Evolutionary conservation across 1,140 invertebrate species (phyloP), one percentile per base, ranked within the genome.

Genomic region (Caenorhabditis remanei): DNA sequence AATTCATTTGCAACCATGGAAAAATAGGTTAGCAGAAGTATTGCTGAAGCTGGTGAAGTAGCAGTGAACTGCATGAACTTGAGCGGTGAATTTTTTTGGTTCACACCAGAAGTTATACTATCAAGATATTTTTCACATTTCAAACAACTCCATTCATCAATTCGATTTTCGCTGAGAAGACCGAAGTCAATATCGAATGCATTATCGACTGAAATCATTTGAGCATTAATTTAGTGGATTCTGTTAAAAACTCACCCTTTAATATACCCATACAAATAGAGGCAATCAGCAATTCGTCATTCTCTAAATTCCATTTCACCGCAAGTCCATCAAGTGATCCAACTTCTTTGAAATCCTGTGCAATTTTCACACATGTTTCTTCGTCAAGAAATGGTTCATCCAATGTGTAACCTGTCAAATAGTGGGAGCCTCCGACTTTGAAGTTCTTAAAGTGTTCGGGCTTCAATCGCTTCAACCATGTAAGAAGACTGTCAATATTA

Each of bases 41-140:
- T 50, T 1, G 71, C 71, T 5, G 16, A 50, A 8, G 71, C 43
- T 8, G 71, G 71, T 8, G 71, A 24, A 24, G 71, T 53, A 7
- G 24, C 19, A 50, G 71, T 79, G 21, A 79, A 50, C 46, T 79
- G 71, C 71, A 79, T 79, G 43, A 79, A 79, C 53, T 53, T 79
- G 19, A 79, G n/a, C 4, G 71, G 71, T 21, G 13, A n/a, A 24
- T 50, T 4, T 43, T 32, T 53, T 11, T 5, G 16, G 11, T 19
- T 46, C 19, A 19, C 43, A 24, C 46, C 71, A 24, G n/a, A 8
- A n/a, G 0, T 24, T 11, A 14, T 9, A n/a, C 46, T 4, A 46
- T 79, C 46, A 24, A 79, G n/a, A 50, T 46, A 79, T 11, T 11
- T 50, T 11, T 14, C 46, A 24, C 46, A 50, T 79, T 50, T 50